These are phyloP conservation scores for Drosophila anomelani DNA, from an alignment of 2,888 invertebrate genomes.

Conservation along the genomic window DNA sequence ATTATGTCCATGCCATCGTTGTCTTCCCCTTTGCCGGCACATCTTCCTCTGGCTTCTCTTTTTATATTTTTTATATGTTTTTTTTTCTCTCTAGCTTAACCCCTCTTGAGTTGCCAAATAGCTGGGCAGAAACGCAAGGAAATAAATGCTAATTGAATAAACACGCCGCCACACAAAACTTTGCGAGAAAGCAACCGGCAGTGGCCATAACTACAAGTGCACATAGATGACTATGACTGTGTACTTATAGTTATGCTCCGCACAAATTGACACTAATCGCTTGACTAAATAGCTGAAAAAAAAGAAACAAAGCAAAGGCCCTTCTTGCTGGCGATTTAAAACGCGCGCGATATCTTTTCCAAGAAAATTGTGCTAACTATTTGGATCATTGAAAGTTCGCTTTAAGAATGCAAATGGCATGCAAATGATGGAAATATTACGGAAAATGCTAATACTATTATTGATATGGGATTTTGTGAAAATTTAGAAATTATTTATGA, in stretches of 20 bases:
- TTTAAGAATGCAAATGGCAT: conserved; percentile 22
- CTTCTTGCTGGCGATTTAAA: conserved; percentile 47
- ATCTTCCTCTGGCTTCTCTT: conserved; percentile 12
- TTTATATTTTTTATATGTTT: neutral
- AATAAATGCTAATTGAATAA: conserved; percentile 72
- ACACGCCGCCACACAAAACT: conserved; percentile 69
- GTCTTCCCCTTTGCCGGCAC: conserved; percentile 38
- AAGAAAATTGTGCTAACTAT: conserved; percentile 32
- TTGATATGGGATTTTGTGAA: neutral
- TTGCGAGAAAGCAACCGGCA: conserved; percentile 61
- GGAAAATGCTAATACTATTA: neutral
- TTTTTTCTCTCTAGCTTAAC: neutral
- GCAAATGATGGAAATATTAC: conserved; percentile 13
- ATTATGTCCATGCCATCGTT: conserved; percentile 70
- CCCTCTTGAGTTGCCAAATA: conserved; percentile 43
- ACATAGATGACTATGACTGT: conserved; percentile 14
- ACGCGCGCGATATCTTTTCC: conserved; percentile 28
- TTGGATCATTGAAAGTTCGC: conserved; percentile 36
- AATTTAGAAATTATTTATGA: neutral
- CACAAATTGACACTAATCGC: conserved; percentile 66
- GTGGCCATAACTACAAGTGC: conserved; percentile 38
- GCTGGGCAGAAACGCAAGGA: conserved; percentile 54
- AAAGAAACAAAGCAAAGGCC: conserved; percentile 23
- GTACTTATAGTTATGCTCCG: conserved; percentile 31
- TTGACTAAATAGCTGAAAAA: conserved; percentile 44